Conservation (phyloP, 2,113 vertebrate species). For the Chloropsis cyanopogon region DNA sequence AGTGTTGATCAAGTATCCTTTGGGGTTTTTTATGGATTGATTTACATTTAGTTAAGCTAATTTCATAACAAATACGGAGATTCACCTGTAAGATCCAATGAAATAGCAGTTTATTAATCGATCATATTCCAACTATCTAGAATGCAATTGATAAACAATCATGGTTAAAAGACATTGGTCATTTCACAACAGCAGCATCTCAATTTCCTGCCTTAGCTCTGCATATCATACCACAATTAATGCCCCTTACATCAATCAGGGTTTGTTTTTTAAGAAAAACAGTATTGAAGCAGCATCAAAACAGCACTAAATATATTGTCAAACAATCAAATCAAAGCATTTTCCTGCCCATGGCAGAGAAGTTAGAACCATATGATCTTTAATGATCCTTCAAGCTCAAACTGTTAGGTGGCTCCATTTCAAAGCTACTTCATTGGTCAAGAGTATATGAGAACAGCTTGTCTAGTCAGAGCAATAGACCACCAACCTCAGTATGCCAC, state of each 20-base stretch:
- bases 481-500: background rate
- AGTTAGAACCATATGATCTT: background rate
- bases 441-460: rapidly evolving
- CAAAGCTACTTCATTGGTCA: background rate
- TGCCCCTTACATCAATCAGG: background rate
- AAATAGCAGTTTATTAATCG: background rate
- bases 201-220: background rate
- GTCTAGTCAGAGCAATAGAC: background rate
- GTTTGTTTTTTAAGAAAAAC: background rate
- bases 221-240: background rate
- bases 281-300: background rate
- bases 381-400: background rate
- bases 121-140: background rate
- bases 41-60: background rate
- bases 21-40: background rate
- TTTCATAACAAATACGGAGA: background rate
- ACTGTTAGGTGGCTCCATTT: background rate
- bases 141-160: background rate
- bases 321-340: background rate
- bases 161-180: background rate
- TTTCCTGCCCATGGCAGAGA: background rate
- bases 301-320: background rate
- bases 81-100: background rate
- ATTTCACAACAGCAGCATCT: background rate
- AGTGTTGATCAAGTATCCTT: background rate